Conservation (phyloP, 2,888 invertebrate genomes). For the Brenthis hecate region DNA sequence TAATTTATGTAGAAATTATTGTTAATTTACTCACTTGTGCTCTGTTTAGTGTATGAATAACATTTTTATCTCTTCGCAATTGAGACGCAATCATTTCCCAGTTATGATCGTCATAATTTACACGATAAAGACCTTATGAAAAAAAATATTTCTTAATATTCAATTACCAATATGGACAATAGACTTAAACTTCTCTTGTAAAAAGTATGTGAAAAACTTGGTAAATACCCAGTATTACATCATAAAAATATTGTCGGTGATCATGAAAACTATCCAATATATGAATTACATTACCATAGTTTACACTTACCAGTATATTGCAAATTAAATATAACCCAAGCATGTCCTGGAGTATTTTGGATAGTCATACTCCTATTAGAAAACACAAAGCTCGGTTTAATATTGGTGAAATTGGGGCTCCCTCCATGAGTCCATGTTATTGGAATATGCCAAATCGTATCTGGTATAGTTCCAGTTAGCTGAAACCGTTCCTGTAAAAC, state of each 20-base stretch:
- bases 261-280: background rate
- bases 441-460: constrained; percentile 68
- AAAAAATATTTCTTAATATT: background rate
- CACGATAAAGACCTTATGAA: constrained; percentile 84
- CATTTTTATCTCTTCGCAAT: constrained; percentile 63
- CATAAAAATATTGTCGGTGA: too few species aligned
- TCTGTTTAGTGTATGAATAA: constrained; percentile 86
- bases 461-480: constrained; percentile 49
- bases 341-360: constrained; percentile 52
- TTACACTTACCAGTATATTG: constrained; percentile 63
- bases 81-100: constrained; percentile 80
- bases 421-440: constrained; percentile 68
- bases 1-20: background rate
- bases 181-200: background rate
- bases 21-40: constrained; percentile 83
- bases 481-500: constrained; percentile 61
- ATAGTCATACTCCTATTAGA: constrained; percentile 45
- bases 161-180: background rate
- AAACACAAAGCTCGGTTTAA: constrained; percentile 61
- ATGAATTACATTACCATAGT: constrained; percentile 1
- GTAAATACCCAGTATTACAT: background rate
- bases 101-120: constrained; percentile 84
- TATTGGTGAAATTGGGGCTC: constrained; percentile 61
- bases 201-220: background rate
- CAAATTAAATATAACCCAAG: constrained; percentile 83